Percentiles rank a stretch among this genome's conserved stretches.
Evolutionary conservation across 2,797 vertebrate genomes (phyloP).

Genomic region (Anguilla anguilla): DNA sequence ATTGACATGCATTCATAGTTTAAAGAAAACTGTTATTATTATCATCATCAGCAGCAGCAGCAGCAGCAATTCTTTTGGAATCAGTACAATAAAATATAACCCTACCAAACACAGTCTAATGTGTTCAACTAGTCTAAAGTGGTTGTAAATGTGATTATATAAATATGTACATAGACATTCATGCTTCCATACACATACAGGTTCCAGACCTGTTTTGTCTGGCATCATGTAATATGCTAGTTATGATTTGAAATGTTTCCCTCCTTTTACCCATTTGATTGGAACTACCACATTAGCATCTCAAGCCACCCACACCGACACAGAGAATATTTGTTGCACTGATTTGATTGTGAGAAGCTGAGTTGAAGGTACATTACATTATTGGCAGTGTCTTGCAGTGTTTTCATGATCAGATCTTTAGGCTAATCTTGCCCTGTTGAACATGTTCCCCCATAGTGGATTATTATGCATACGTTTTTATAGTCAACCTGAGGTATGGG

Average conservation of each 20-base stretch:
- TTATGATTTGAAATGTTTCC: neutral
- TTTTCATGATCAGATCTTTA: neutral
- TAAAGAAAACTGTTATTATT: neutral
- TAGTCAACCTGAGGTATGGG: neutral
- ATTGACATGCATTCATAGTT: conserved; percentile 2
- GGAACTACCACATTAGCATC: neutral
- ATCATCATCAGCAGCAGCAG: neutral
- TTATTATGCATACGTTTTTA: neutral
- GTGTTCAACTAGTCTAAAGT: neutral
- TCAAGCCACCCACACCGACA: neutral
- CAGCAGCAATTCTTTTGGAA: neutral
- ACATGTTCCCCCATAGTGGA: neutral
- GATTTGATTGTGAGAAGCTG: neutral
- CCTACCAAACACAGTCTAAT: neutral
- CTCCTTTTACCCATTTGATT: neutral
- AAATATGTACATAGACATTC: too few species aligned
- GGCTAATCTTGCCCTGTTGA: neutral
- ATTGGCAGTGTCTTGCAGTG: neutral
- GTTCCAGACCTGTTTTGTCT: neutral
- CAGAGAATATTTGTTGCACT: neutral
- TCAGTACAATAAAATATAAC: neutral
- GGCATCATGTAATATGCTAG: too few species aligned
- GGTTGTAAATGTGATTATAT: too few species aligned
- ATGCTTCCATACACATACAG: neutral
- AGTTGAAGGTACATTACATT: neutral